phyloP scores from a whole-genome alignment of 2,888 invertebrate species.

The Temnothorax ravouxi region DNA sequence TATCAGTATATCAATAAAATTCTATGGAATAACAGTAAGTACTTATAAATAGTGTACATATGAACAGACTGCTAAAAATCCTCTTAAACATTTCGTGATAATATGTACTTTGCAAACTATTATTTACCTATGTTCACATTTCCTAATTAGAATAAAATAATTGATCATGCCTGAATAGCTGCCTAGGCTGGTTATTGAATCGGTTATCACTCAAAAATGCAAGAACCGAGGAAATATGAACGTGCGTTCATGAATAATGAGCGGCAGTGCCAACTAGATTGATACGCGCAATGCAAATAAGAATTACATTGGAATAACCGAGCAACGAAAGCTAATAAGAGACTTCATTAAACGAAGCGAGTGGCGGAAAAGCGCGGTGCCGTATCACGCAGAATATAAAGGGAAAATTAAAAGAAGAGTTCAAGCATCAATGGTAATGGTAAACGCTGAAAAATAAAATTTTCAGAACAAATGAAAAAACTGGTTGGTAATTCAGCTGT shows the following conservation, averaged over 20 bases:
- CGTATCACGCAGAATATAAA: not conserved
- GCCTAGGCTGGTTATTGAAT: not conserved
- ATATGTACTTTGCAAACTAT: constrained; percentile 7
- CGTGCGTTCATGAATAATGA: constrained; percentile 17
- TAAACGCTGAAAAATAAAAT: constrained; percentile 22
- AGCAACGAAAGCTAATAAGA: constrained; percentile 22
- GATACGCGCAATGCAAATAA: constrained; percentile 37
- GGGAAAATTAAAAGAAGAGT: constrained; percentile 9
- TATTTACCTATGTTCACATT: not conserved
- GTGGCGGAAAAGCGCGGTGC: constrained; percentile 6
- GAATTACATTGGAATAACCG: constrained; percentile 34
- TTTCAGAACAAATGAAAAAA: not conserved
- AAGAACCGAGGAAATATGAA: not conserved
- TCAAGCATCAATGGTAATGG: not conserved
- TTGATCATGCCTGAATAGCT: not conserved
- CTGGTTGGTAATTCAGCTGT: not conserved
- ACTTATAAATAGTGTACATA: not conserved
- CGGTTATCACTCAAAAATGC: not conserved
- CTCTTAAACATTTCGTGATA: not conserved
- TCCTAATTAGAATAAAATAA: constrained; percentile 24
- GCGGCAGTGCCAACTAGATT: not conserved
- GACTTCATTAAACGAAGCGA: constrained; percentile 40
- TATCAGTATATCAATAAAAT: not conserved
- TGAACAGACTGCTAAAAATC: not conserved
- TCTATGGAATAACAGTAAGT: not conserved